Evolutionary conservation across 2,797 vertebrate species (phyloP), one percentile per base, ranked within the genome.

Genomic region (Pipistrellus pipistrellus): DNA sequence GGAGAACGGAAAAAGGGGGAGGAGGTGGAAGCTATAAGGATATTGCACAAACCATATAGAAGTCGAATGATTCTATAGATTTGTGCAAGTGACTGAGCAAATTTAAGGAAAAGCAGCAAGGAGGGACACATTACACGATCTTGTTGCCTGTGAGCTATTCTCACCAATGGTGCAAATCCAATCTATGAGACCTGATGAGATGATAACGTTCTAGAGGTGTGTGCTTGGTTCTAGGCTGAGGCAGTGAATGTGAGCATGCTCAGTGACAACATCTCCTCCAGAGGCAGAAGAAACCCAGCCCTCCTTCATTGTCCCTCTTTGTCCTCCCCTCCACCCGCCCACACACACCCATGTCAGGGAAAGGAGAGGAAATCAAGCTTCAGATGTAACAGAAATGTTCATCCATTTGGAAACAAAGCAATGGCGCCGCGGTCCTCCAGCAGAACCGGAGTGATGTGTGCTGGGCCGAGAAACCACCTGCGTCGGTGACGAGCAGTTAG

Each of bases 61-160:
- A 68, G 66, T 25, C 10, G 46, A 46, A 51, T 35, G 18, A 69
- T 64, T 53, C 18, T 30, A 55, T 38, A 30, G 57, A 86, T 84
- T 71, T 69, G 6, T 44, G 68, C 69, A 69, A 85, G 18, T 48
- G n/a, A 66, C 51, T 17, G 27, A 91, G 41, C 27, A 86, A 83
- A 57, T 68, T 32, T 30, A 77, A 90, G 44, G 38, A 88, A 76
- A 77, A n/a, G 25, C 80, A 51, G 55, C 27, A 32, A 94, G 57
- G 38, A 53, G 46, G 8, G 46, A 76, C 32, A 21, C 21, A 86
- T 86, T 38, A 25, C 69, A 72, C 0, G 1, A n/a, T 55, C 38
- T 30, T 15, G 1, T 41, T 66, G 55, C 25, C 32, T 55, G 14
- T 23, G 48, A 86, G 30, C 83, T 64, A 30, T 27, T 21, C 64